Conservation (phyloP, 1,140 invertebrate genomes). For the Trachymyrmex cornetzi region DNA sequence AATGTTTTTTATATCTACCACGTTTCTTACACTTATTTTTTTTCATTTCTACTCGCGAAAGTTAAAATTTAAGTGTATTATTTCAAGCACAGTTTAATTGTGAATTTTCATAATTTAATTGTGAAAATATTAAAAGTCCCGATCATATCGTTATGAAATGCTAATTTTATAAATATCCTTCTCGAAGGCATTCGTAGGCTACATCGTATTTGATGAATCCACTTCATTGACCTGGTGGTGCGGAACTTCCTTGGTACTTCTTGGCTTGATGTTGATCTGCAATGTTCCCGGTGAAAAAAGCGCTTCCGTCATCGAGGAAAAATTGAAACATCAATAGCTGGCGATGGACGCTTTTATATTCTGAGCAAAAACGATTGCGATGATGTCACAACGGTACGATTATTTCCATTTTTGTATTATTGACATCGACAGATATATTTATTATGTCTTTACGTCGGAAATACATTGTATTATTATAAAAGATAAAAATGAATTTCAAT, state of each 20-base stretch:
- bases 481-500: background rate
- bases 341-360: slow-evolving; percentile 20
- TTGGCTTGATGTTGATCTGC: slow-evolving; percentile 86
- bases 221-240: slow-evolving; percentile 87
- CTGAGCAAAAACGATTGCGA: background rate
- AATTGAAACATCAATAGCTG: slow-evolving; percentile 75
- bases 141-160: background rate
- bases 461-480: background rate
- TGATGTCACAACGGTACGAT: background rate
- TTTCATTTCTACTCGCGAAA: too few relatives aligned
- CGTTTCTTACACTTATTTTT: too few relatives aligned
- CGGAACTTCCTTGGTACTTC: slow-evolving; percentile 86
- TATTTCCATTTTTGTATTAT: slow-evolving; percentile 18
- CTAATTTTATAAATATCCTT: slow-evolving; percentile 24
- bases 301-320: slow-evolving; percentile 40
- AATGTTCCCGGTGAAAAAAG: slow-evolving; percentile 68
- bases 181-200: slow-evolving; percentile 86
- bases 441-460: background rate
- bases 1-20: too few relatives aligned
- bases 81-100: too few relatives aligned
- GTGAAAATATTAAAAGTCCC: background rate
- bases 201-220: slow-evolving; percentile 86
- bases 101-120: too few relatives aligned
- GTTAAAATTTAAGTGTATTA: too few relatives aligned
- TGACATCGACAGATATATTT: slow-evolving; percentile 16